Base-by-base conservation (phyloP, 2,888 invertebrate genomes). In the Idaea dimidiata region DNA sequence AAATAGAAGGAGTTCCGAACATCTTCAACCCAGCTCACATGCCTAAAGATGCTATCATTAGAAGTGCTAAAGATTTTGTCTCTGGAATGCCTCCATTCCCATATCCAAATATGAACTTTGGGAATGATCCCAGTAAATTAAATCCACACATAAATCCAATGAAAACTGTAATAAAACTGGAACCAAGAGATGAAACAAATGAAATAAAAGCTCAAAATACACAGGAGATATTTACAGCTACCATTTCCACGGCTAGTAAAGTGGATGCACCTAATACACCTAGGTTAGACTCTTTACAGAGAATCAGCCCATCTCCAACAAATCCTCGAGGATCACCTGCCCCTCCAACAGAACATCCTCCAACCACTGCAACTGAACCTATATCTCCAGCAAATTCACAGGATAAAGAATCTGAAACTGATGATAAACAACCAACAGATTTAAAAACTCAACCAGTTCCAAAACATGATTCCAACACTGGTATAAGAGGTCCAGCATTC, bases 171-270 rank as follows among this genome's bases (percentile, higher is more conserved):
- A 93, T 93, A 61, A 93, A 93, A 73, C 79, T 93, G 66, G 93
- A 93, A 74, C 93, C 93, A 14, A 83, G 93, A 76, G 93, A 93
- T 86, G 93, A 93, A 76, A 67, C 86, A 54, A 82, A 66, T 76
- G 92, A 93, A 72, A 80, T 91, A 78, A 93, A 93, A 72, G 89
- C 78, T 78, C 89, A 88, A 74, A 91, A 90, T 70, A 88, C 88
- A 63, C 87, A 92, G 66, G 93, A 93, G 80, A 88, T 93, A 59
- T 93, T 93, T 68, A 93, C 93, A 67, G 93, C 93, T 59, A 93
- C 92, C 58, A 88, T 92, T 72, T 85, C 91, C 63, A 81, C 86
- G 60, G 86, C 79, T 7, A 88, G 80, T 72, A 91, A 90, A 80
- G 88, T 92, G 54, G 91, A 91, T 68, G 87, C 89, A 16, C 87